phyloP scores from a whole-genome alignment of 2,113 vertebrate genomes.

The Anser brachyrhynchus region DNA sequence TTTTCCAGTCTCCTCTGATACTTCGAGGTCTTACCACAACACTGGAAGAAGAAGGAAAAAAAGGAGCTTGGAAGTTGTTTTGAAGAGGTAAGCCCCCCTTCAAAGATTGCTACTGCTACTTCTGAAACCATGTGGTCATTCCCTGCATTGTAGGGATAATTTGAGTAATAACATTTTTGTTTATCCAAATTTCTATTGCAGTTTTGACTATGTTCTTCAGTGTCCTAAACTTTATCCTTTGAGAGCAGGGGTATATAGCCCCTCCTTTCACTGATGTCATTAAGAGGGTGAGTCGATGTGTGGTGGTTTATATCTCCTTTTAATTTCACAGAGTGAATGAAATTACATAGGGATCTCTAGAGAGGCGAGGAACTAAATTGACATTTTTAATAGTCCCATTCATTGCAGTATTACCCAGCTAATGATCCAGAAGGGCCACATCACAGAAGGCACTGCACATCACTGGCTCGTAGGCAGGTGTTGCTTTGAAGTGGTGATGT shows the following conservation, averaged over 20 bases:
- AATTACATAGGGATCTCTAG: neutral
- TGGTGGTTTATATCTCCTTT: neutral
- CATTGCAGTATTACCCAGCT: neutral
- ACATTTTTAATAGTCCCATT: neutral
- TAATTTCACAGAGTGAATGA: neutral
- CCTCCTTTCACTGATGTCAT: fast-evolving
- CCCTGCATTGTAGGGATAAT: neutral
- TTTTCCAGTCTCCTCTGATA: neutral
- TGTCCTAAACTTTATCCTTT: neutral
- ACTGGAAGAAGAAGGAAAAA: neutral
- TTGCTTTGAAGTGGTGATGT: neutral
- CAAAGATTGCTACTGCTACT: neutral
- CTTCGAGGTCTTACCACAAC: neutral
- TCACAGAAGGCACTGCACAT: neutral
- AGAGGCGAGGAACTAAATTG: neutral
- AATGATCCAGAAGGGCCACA: neutral
- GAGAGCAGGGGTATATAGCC: fast-evolving
- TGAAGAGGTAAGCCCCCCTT: neutral
- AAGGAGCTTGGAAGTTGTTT: neutral
- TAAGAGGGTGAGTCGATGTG: neutral
- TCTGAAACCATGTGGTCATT: neutral
- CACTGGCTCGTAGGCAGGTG: neutral
- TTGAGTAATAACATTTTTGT: neutral
- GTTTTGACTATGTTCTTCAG: neutral
- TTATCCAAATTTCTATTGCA: neutral